Evolutionary conservation across 1,140 invertebrate species (phyloP).

Genomic region (Phymorhynchus buccinoides): DNA sequence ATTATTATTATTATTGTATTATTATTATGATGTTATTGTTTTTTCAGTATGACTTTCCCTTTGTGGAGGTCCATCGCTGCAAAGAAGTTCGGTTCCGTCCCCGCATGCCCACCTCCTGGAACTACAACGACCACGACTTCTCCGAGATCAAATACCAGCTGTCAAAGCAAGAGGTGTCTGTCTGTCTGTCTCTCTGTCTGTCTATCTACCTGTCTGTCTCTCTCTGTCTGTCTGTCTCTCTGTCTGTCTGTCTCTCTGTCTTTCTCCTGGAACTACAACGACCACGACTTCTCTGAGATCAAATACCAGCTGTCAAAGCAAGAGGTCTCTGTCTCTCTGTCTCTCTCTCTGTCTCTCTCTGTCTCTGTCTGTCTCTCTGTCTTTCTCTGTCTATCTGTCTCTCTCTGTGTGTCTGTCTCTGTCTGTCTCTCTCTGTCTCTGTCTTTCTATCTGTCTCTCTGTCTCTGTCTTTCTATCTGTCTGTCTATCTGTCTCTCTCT

Average conservation of each 20-base stretch:
- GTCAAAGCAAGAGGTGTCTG: constrained; percentile 4
- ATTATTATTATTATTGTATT: no score
- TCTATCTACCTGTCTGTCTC: neutral
- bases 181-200: neutral
- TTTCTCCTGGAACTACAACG: constrained; percentile 67
- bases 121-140: constrained; percentile 62
- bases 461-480: no score
- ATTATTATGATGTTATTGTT: constrained; percentile 33
- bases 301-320: constrained; percentile 56
- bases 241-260: no score
- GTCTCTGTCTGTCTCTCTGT: no score
- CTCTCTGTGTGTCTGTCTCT: no score
- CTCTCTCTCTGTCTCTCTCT: no score
- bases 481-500: no score
- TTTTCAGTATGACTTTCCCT: constrained; percentile 68
- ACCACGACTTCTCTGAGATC: constrained; percentile 63
- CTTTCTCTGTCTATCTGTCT: no score
- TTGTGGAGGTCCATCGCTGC: constrained; percentile 62
- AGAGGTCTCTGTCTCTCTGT: no score
- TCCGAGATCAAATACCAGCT: constrained; percentile 67
- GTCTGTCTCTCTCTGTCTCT: no score
- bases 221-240: no score
- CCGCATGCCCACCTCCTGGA: constrained; percentile 61
- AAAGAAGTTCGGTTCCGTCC: constrained; percentile 67
- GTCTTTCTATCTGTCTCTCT: no score